These are phyloP conservation scores for Tauraco erythrolophus DNA, from an alignment of 2,113 vertebrate species.

Conservation along the genomic window DNA sequence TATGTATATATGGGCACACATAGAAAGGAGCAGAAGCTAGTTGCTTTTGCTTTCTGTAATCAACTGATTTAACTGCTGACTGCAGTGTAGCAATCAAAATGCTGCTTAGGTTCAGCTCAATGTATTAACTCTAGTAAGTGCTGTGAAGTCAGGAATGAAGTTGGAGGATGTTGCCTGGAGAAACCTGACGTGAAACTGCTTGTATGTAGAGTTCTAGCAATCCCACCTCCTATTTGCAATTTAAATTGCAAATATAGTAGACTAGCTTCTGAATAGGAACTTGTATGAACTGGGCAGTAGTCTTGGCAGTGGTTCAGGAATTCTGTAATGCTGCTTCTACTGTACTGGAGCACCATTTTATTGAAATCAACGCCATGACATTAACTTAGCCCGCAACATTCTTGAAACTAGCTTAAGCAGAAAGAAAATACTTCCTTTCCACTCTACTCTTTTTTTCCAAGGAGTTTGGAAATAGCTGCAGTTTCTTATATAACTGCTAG, in stretches of 20 bases:
- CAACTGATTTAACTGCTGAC: background rate
- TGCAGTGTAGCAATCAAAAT: background rate
- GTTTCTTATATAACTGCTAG: background rate
- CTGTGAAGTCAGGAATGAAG: background rate
- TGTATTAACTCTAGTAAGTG: background rate
- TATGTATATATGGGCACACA: rapidly evolving
- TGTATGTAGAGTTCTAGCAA: background rate
- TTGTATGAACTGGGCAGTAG: conserved; percentile 22
- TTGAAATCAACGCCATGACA: background rate
- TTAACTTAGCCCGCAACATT: conserved; percentile 5
- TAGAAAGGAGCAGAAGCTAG: background rate
- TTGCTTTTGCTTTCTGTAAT: background rate
- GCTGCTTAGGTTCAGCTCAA: background rate
- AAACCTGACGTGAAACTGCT: background rate
- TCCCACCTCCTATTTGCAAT: background rate
- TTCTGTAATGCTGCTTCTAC: conserved; percentile 4
- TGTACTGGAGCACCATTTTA: conserved; percentile 38
- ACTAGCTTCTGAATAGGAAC: conserved; percentile 33
- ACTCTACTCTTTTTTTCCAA: background rate
- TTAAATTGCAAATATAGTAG: background rate
- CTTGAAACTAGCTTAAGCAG: conserved; percentile 19
- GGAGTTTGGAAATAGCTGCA: background rate
- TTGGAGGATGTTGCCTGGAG: background rate
- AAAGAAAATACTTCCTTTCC: conserved; percentile 26
- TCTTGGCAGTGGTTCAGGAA: conserved; percentile 39